phyloP scores from a whole-genome alignment of 2,113 vertebrate species.

The Donacobius atricapilla region DNA sequence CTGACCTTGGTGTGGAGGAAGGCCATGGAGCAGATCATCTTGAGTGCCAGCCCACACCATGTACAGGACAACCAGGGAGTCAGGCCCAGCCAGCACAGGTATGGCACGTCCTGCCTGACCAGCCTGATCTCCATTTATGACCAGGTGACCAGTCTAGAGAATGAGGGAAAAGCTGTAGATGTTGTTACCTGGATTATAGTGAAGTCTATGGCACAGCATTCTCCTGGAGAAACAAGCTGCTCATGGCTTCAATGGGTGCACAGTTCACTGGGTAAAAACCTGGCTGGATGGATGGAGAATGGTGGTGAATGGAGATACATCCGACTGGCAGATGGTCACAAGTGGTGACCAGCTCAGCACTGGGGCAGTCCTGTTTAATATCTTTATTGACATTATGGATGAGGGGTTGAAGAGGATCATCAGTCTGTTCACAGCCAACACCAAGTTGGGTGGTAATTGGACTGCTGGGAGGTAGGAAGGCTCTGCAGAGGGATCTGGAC shows the following conservation, averaged over 20 bases:
- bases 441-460: not conserved
- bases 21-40: not conserved
- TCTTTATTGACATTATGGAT: not conserved
- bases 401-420: not conserved
- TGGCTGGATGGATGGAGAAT: not conserved
- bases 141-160: not conserved
- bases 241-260: not conserved
- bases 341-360: not conserved
- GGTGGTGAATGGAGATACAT: not conserved
- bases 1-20: not conserved
- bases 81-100: not conserved
- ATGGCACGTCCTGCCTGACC: not conserved
- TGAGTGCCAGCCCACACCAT: no score
- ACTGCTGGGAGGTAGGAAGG: not conserved
- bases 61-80: not conserved
- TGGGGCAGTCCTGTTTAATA: not conserved
- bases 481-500: not conserved
- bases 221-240: not conserved
- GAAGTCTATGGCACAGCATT: not conserved
- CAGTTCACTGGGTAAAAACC: not conserved
- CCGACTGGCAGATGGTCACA: not conserved
- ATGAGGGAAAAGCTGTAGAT: not conserved
- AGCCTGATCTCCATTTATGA: not conserved
- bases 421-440: rapidly evolving
- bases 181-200: not conserved